Evolutionary conservation across 2,888 invertebrate species (phyloP), one percentile per base, ranked within the genome.

Genomic region (Trisateles emortualis): DNA sequence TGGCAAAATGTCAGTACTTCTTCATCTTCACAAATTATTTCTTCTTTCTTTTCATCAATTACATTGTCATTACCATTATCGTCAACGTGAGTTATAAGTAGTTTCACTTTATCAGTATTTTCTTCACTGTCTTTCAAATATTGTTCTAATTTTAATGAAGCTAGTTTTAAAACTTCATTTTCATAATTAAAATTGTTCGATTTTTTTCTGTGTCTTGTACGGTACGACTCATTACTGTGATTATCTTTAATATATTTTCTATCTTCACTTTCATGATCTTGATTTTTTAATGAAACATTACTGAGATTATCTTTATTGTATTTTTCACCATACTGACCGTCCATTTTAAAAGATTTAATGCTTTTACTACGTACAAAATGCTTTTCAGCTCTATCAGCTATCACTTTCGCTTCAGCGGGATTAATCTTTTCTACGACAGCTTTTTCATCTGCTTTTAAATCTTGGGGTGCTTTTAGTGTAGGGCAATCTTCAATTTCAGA

Each of bases 171-270:
- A 10, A 94, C 93, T 74, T 94, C 94, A 59, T 91, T 94, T 76
- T 95, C 95, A 17, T 92, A 91, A 70, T 94, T 94, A 58, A 94
- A 94, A 62, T 94, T 93, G 64, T 94, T 94, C 0, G 94, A 92
- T 68, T 92, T 92, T 55, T 84, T 76, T 62, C 91, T 84, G 46
- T 85, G 63, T 56, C 74, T 83, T 16, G 83, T 85, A 14, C 84
- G 81, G 57, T 74, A 74, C 0, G 91, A 91, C 47, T 91, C 91
- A 73, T 90, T 91, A 51, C 92, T 93, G 45, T 88, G 90, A 63
- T 88, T 92, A 59, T 92, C 91, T 80, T 84, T 90, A 26, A 90
- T 74, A 68, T 91, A 90, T 67, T 92, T 84, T 36, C 76, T 87
- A 54, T 93, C 93, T 6, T 92, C 92, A 38, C 63, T 64, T 45